Evolutionary conservation across 1,140 invertebrate genomes (phyloP).

Genomic region (Drosophila nikananu): DNA sequence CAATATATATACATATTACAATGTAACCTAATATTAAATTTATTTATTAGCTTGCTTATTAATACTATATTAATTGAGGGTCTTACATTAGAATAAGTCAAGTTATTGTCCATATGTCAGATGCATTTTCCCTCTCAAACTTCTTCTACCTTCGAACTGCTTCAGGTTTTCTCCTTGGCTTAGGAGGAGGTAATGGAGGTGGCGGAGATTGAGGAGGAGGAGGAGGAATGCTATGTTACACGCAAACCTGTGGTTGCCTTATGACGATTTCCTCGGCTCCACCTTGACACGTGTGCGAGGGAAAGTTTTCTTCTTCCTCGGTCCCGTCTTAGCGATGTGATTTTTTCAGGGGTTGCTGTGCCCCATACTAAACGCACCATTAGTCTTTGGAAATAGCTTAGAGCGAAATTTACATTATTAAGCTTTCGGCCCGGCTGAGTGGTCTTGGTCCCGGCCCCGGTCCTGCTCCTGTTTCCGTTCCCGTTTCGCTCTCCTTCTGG

Average conservation of each 20-base stretch:
- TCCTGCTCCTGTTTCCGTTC: conserved; percentile 14
- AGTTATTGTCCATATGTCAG: background rate
- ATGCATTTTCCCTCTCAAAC: background rate
- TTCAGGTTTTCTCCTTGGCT: conserved; percentile 11
- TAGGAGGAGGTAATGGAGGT: conserved; percentile 32
- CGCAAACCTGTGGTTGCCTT: conserved; percentile 68
- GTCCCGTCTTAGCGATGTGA: conserved; percentile 15
- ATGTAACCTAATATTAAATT: background rate
- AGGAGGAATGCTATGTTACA: conserved; percentile 41
- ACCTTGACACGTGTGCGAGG: conserved; percentile 53
- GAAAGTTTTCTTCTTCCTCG: conserved; percentile 51
- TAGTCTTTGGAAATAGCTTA: conserved; percentile 84
- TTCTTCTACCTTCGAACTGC: background rate
- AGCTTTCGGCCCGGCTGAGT: conserved; percentile 60
- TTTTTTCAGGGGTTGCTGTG: conserved; percentile 57
- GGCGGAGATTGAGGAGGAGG: background rate
- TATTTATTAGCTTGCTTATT: background rate
- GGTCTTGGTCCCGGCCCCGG: conserved; percentile 7
- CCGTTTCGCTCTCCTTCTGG: conserved; percentile 6
- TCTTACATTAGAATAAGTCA: background rate
- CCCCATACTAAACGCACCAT: conserved; percentile 74
- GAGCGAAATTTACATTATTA: conserved; percentile 83
- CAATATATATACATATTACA: no score
- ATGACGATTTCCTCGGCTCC: conserved; percentile 48
- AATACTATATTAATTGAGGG: background rate